A percentile compares a stretch with the other conserved stretches of the same genome.
phyloP scores from a whole-genome alignment of 2,113 vertebrate species.

The Centropus bengalensis region DNA sequence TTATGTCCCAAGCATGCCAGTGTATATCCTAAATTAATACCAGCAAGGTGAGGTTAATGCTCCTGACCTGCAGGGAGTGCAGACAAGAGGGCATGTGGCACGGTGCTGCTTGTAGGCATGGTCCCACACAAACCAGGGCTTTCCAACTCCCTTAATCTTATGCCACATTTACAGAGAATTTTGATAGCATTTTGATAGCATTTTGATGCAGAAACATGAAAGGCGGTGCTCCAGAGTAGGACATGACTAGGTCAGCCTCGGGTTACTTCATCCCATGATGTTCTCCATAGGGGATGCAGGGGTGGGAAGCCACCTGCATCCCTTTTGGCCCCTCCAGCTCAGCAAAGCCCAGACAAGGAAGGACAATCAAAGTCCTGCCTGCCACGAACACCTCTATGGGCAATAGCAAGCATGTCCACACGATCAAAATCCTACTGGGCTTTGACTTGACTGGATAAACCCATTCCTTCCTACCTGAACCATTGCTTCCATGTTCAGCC shows the following conservation, averaged over 20 bases:
- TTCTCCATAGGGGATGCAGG: accelerated
- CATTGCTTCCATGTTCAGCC: accelerated
- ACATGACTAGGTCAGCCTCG: not conserved
- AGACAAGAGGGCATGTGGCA: not conserved
- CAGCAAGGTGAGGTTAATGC: not conserved
- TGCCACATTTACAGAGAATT: not conserved
- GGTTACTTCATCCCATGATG: accelerated
- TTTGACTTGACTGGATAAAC: not conserved
- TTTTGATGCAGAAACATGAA: not conserved
- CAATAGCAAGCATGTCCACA: not conserved
- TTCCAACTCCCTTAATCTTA: not conserved
- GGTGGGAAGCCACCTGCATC: accelerated
- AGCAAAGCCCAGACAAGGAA: not conserved
- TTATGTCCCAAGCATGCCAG: not conserved
- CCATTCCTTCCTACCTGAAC: not conserved
- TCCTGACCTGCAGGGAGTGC: not conserved
- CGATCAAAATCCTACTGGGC: not conserved
- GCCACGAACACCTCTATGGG: not conserved
- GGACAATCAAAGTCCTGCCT: not conserved
- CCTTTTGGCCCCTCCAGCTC: not conserved
- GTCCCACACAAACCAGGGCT: not conserved
- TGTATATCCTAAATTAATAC: not conserved
- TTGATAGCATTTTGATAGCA: not conserved
- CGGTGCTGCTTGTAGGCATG: not conserved
- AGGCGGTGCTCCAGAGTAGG: not conserved